Evolutionary conservation across 2,888 invertebrate species (phyloP).

Genomic region (Callinectes sapidus): DNA sequence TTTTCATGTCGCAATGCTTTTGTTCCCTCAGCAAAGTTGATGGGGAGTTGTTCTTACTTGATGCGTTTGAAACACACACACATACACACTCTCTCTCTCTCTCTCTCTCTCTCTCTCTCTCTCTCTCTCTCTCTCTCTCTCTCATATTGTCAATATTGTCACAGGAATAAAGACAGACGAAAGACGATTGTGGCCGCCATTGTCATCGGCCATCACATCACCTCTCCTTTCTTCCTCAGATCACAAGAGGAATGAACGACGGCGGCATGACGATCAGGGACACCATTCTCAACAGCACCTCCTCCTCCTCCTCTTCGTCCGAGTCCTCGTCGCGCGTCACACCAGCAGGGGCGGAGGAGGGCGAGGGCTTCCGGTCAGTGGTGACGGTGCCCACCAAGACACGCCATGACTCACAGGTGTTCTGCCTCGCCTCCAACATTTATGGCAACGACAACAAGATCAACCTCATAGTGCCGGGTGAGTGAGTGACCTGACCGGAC

Average conservation of each 20-base stretch:
- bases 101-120: too few relatives aligned
- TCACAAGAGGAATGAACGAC: slow-evolving; percentile 9
- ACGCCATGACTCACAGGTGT: slow-evolving; percentile 51
- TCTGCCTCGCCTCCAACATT: slow-evolving; percentile 68
- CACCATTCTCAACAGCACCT: slow-evolving; percentile 49
- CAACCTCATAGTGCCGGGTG: slow-evolving; percentile 67
- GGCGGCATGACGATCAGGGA: slow-evolving; percentile 48
- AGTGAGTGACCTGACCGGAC: slow-evolving; percentile 15
- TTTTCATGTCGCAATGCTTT: too few relatives aligned
- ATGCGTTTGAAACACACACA: too few relatives aligned
- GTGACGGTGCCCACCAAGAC: slow-evolving; percentile 57
- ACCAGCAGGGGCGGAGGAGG: neutral
- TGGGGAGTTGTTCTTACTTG: too few relatives aligned
- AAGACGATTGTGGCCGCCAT: too few relatives aligned
- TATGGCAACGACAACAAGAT: slow-evolving; percentile 69
- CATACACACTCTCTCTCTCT: too few relatives aligned
- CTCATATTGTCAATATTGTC: too few relatives aligned
- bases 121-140: neutral
- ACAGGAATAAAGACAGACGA: too few relatives aligned
- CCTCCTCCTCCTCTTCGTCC: slow-evolving; percentile 41
- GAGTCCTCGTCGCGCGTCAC: slow-evolving; percentile 3
- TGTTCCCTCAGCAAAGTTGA: too few relatives aligned
- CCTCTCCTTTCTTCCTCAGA: neutral
- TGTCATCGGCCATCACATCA: too few relatives aligned
- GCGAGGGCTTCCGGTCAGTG: slow-evolving; percentile 56